Conservation (phyloP, 2,797 vertebrate genomes). For the Megaceryle alcyon region DNA sequence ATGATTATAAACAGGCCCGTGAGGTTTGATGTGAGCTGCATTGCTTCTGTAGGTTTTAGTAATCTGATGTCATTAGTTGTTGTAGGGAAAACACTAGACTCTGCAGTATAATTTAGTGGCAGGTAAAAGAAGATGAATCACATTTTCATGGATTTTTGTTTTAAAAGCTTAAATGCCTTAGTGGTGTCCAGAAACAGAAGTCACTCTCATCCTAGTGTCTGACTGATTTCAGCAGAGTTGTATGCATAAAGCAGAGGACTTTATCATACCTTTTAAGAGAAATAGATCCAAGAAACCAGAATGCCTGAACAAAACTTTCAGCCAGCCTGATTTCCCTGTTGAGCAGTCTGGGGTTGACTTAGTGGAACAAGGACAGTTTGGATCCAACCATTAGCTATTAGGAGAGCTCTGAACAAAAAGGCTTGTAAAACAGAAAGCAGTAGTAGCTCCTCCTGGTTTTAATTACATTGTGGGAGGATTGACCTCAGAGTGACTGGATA, state of each 20-base stretch:
- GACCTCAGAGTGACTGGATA: not conserved
- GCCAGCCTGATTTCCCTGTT: not conserved
- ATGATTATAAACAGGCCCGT: not conserved
- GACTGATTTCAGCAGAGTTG: not conserved
- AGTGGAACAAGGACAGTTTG: not conserved
- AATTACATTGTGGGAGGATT: not conserved
- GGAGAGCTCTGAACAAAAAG: not conserved
- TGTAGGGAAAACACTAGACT: not conserved
- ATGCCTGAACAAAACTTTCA: not conserved
- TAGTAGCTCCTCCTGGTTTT: not conserved
- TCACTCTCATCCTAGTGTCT: not conserved
- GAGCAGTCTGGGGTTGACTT: not conserved
- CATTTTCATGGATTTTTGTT: not conserved
- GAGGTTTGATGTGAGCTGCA: constrained; percentile 1
- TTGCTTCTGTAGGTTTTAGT: not conserved
- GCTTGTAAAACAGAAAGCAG: not conserved
- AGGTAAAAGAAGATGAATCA: not conserved
- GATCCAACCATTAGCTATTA: not conserved
- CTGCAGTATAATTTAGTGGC: not conserved
- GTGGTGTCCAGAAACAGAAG: not conserved
- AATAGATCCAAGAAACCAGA: not conserved
- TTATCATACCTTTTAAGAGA: not conserved
- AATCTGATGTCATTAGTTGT: not conserved
- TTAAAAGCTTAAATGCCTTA: not conserved
- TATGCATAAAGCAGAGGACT: not conserved